These are phyloP conservation scores for Psilopogon haemacephalus DNA, from an alignment of 2,113 vertebrate genomes.

Conservation along the genomic window DNA sequence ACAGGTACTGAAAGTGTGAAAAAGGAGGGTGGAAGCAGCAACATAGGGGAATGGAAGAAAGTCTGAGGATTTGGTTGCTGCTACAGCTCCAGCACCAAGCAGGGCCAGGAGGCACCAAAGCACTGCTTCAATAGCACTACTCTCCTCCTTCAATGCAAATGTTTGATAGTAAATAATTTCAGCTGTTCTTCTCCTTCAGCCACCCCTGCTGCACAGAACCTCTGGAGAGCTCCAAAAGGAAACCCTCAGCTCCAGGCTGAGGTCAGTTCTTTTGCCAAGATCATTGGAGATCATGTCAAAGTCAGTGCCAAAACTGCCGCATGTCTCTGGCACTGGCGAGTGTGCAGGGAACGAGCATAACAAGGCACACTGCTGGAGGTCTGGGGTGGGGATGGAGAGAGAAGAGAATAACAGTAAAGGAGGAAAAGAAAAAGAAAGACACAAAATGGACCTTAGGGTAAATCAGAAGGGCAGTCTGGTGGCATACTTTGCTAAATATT, in stretches of 20 bases:
- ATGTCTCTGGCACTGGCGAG: slow-evolving; percentile 20
- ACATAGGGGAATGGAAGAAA: not conserved
- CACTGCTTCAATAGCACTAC: accelerated
- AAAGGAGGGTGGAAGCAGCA: not conserved
- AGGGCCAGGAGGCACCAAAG: not conserved
- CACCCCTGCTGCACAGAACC: not conserved
- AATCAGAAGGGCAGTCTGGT: not conserved
- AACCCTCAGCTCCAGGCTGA: not conserved
- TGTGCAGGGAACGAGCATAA: not conserved
- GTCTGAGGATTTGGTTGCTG: not conserved
- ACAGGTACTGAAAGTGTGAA: not conserved
- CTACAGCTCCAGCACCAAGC: accelerated
- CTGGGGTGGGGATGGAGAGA: not conserved
- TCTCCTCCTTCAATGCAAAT: not conserved
- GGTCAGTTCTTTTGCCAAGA: not conserved
- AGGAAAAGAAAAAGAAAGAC: not conserved
- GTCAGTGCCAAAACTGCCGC: not conserved
- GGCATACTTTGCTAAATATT: not conserved
- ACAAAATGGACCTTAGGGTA: not conserved
- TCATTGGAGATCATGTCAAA: not conserved
- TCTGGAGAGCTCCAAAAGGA: not conserved
- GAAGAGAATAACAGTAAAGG: not conserved
- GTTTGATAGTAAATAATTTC: not conserved
- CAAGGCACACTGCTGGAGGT: not conserved
- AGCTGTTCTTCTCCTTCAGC: not conserved